Conservation (phyloP, 2,113 vertebrate species). For the Struthidea cinerea region DNA sequence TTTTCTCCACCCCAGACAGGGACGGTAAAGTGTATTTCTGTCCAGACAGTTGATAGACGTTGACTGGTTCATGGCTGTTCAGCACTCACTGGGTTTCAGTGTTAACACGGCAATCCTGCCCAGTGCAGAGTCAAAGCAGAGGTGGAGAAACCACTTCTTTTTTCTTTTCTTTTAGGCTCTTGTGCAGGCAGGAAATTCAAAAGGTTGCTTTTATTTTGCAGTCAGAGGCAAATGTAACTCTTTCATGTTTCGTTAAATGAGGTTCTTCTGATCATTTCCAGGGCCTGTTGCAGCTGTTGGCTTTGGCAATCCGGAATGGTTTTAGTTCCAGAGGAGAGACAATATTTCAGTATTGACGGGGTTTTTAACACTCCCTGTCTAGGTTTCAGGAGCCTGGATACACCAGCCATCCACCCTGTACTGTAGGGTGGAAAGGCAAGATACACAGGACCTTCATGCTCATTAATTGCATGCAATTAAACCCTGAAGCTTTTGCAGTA, state of each 20-base stretch:
- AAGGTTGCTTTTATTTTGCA: background rate
- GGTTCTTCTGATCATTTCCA: background rate
- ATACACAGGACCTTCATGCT: background rate
- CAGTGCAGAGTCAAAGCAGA: background rate
- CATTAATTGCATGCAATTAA: background rate
- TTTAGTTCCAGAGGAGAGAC: background rate
- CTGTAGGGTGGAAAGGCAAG: background rate
- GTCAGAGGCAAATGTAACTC: background rate
- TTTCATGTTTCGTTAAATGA: background rate
- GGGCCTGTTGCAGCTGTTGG: background rate
- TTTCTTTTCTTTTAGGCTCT: background rate
- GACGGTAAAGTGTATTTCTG: background rate
- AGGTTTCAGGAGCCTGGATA: background rate
- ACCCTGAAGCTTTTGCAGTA: background rate
- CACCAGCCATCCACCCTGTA: background rate
- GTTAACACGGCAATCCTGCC: background rate
- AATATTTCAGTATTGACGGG: background rate
- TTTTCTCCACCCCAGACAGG: background rate
- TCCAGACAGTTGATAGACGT: accelerated
- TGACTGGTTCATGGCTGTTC: accelerated
- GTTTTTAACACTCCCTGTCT: background rate
- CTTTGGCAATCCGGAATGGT: background rate
- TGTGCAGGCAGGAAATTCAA: background rate
- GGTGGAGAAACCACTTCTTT: background rate
- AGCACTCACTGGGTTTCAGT: background rate